Conservation (phyloP, 1,140 invertebrate species). For the Cotesia glomerata region DNA sequence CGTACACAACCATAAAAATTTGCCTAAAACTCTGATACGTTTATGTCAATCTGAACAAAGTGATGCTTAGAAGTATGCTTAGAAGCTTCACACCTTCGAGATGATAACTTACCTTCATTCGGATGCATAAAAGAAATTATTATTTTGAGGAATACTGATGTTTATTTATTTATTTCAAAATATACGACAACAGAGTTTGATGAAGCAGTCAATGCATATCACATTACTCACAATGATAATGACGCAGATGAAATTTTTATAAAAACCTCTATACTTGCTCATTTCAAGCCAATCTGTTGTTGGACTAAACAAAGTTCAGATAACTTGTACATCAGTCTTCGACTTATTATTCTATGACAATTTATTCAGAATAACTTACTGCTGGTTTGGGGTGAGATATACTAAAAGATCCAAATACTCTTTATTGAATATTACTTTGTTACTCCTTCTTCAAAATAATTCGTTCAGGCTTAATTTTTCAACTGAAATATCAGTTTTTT, state of each 20-base stretch:
- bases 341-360: slow-evolving; percentile 19
- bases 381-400: neutral
- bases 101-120: slow-evolving; percentile 28
- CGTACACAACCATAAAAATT: neutral
- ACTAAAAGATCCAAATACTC: too few species aligned
- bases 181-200: slow-evolving; percentile 18
- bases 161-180: neutral
- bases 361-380: neutral
- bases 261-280: slow-evolving; percentile 1
- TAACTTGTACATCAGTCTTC: slow-evolving; percentile 18
- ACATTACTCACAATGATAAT: slow-evolving; percentile 13
- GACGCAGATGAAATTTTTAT: slow-evolving; percentile 2
- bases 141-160: too few species aligned
- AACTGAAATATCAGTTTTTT: too few species aligned
- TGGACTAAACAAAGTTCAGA: slow-evolving; percentile 9
- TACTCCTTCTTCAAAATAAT: too few species aligned
- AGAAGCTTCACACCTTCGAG: slow-evolving; percentile 5
- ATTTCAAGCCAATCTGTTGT: slow-evolving; percentile 26
- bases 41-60: neutral
- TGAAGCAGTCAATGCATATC: slow-evolving; percentile 27
- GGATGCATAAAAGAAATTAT: slow-evolving; percentile 15
- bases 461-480: too few species aligned
- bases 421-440: too few species aligned
- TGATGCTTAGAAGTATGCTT: slow-evolving; percentile 10
- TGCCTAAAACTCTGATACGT: neutral